These are phyloP conservation scores for Conus canariensis DNA, from an alignment of 2,888 invertebrate species.

Conservation along the genomic window DNA sequence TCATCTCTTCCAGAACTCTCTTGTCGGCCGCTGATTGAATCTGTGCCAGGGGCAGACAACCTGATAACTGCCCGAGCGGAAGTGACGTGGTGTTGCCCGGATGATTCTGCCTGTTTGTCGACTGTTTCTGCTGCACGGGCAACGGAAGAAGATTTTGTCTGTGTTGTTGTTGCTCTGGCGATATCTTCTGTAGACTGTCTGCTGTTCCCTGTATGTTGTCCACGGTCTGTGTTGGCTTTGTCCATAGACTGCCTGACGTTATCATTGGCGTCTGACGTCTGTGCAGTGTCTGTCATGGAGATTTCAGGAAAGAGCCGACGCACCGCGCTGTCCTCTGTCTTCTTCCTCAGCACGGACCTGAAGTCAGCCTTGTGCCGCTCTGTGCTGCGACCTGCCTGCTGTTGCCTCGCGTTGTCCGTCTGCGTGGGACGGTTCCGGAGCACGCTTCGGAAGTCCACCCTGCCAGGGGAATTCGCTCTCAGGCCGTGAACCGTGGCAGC, in stretches of 20 bases:
- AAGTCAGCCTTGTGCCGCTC: neutral
- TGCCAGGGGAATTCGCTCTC: neutral
- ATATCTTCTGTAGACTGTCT: neutral
- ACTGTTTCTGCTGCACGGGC: neutral
- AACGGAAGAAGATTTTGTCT: neutral
- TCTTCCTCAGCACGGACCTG: neutral
- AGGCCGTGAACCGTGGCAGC: neutral
- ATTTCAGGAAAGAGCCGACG: neutral
- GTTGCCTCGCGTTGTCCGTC: no score
- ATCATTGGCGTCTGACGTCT: neutral
- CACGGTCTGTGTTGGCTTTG: neutral
- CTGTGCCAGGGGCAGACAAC: neutral
- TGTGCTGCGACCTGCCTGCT: neutral
- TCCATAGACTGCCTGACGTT: neutral
- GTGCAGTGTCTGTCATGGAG: neutral
- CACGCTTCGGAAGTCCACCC: slow-evolving; percentile 3
- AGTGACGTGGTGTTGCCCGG: neutral
- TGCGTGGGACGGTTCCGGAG: neutral
- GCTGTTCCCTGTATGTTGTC: neutral
- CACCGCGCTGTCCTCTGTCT: neutral
- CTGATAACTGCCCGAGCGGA: neutral
- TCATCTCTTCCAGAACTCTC: neutral
- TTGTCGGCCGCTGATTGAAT: neutral
- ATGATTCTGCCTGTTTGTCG: neutral
- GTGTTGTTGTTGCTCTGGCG: neutral